Percentiles rank a stretch among this genome's conserved stretches.
These are phyloP conservation scores for Eolophus roseicapilla DNA, from an alignment of 2,113 vertebrate species.

Conservation along the genomic window DNA sequence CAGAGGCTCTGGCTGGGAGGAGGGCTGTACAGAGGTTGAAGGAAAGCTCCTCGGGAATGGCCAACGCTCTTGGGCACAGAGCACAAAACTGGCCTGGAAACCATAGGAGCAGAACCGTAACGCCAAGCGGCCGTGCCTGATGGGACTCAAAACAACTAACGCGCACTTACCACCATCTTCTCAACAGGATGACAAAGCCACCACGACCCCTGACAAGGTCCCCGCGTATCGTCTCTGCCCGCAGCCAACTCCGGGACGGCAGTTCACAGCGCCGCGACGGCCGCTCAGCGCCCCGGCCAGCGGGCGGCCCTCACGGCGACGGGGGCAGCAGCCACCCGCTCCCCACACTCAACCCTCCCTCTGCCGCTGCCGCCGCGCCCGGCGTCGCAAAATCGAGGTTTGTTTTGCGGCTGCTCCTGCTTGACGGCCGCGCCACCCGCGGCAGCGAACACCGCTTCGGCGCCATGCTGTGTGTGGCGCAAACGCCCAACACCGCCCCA, in stretches of 20 bases:
- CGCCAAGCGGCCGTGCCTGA: background rate
- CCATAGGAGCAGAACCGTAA: background rate
- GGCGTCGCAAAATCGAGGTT: background rate
- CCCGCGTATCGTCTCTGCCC: background rate
- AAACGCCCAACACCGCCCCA: accelerated
- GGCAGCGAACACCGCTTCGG: accelerated
- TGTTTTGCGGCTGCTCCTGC: background rate
- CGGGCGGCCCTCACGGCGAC: background rate
- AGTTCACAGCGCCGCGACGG: background rate
- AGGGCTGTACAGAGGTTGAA: accelerated
- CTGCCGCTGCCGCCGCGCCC: too few species aligned
- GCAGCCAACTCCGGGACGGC: background rate
- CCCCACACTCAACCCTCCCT: background rate
- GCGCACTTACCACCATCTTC: background rate
- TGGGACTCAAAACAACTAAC: background rate
- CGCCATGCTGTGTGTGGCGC: background rate
- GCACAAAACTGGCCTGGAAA: background rate
- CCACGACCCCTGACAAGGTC: background rate
- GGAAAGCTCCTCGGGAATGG: accelerated
- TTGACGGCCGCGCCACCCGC: background rate
- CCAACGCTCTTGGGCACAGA: accelerated
- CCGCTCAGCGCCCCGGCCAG: background rate
- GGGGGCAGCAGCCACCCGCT: too few species aligned
- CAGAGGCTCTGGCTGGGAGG: background rate
- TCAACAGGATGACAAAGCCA: accelerated